These are phyloP conservation scores for Rhabdornis inornatus DNA, from an alignment of 2,113 vertebrate species.

Conservation along the genomic window DNA sequence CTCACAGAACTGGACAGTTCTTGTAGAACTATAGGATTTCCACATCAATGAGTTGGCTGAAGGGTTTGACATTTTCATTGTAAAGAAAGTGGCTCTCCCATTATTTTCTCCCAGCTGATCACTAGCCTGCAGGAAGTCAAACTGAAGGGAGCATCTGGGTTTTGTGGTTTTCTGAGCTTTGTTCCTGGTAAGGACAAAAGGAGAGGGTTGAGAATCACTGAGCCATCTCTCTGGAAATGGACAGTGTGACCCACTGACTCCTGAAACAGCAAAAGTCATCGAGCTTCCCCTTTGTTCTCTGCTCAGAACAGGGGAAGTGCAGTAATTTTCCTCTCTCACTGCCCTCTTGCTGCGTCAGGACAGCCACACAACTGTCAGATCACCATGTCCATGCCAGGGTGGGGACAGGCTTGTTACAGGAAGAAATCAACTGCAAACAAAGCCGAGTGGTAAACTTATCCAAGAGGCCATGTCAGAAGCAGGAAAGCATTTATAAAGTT, in stretches of 20 bases:
- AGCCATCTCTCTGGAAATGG: not conserved
- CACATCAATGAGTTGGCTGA: not conserved
- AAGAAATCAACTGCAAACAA: slow-evolving; percentile 36
- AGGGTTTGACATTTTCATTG: not conserved
- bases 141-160: not conserved
- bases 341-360: not conserved
- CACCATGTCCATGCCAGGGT: not conserved
- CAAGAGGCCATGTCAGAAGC: not conserved
- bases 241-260: not conserved
- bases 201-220: not conserved
- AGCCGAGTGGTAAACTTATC: not conserved
- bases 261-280: not conserved
- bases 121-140: not conserved
- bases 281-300: not conserved
- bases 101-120: not conserved
- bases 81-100: not conserved
- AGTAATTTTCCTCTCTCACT: slow-evolving; percentile 1
- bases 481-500: not conserved
- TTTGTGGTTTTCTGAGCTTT: not conserved
- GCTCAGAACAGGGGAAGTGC: not conserved
- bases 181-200: not conserved
- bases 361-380: not conserved
- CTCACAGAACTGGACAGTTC: not conserved
- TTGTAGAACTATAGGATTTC: not conserved
- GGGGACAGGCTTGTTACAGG: not conserved